Percentiles rank a stretch among this genome's conserved stretches.
phyloP scores from a whole-genome alignment of 2,113 vertebrate species.

The Sander vitreus region DNA sequence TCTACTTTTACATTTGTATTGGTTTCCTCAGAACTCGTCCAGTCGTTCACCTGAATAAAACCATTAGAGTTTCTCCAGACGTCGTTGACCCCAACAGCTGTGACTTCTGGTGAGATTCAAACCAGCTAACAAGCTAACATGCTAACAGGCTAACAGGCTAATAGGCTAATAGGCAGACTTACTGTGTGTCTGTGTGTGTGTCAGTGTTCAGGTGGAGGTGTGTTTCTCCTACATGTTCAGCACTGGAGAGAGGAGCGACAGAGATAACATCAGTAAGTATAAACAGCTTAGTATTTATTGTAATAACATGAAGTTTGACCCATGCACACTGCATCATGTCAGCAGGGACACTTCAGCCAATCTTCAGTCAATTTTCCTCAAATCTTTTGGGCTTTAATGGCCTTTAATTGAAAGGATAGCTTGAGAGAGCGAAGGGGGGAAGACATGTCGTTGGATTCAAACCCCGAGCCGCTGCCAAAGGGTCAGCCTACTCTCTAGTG shows the following conservation, averaged over 20 bases:
- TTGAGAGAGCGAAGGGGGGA: too few species aligned
- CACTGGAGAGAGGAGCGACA: slow-evolving; percentile 81
- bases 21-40: slow-evolving; percentile 75
- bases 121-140: neutral
- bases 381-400: too few species aligned
- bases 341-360: too few species aligned
- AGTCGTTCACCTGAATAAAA: slow-evolving; percentile 75
- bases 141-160: neutral
- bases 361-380: too few species aligned
- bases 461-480: too few species aligned
- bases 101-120: slow-evolving; percentile 72
- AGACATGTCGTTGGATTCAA: too few species aligned
- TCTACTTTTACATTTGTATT: neutral
- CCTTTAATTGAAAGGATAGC: too few species aligned
- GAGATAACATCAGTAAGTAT: slow-evolving; percentile 90
- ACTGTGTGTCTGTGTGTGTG: slow-evolving; percentile 11
- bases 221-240: slow-evolving; percentile 92
- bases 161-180: neutral
- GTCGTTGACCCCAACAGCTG: slow-evolving; percentile 65
- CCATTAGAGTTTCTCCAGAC: slow-evolving; percentile 67
- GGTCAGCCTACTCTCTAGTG: too few species aligned
- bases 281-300: too few species aligned
- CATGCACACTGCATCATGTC: too few species aligned
- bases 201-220: slow-evolving; percentile 83
- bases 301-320: too few species aligned